phyloP scores from a whole-genome alignment of 2,113 vertebrate genomes.

The Cathartes aura region DNA sequence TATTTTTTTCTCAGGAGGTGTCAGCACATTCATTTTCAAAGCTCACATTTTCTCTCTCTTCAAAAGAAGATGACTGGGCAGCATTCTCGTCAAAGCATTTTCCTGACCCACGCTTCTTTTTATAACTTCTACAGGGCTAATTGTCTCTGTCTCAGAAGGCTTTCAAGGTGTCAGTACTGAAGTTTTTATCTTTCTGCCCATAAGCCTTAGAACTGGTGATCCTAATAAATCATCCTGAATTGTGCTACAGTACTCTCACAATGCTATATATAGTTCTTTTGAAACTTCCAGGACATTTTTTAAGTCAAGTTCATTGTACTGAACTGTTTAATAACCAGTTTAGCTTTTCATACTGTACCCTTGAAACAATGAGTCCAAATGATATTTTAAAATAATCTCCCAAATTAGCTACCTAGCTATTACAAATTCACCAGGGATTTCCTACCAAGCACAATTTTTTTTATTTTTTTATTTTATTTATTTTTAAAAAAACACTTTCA shows the following conservation, averaged over 20 bases:
- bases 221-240: constrained; percentile 64
- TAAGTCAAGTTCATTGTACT: background rate
- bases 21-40: constrained; percentile 3
- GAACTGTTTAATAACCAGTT: constrained; percentile 7
- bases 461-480: background rate
- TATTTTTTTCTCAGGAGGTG: background rate
- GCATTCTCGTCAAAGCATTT: constrained; percentile 17
- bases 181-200: constrained; percentile 57
- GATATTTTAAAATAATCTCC: background rate
- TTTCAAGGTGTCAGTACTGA: constrained; percentile 43
- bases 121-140: constrained; percentile 30
- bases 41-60: background rate
- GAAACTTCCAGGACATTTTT: background rate
- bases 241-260: background rate
- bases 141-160: constrained; percentile 29
- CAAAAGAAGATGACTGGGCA: background rate
- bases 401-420: background rate
- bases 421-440: background rate
- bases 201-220: constrained; percentile 22
- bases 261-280: constrained; percentile 22
- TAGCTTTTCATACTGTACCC: background rate
- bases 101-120: background rate
- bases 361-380: background rate
- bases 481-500: background rate
- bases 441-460: background rate